Base-by-base conservation (phyloP, 2,113 vertebrate species). In the Pithys albifrons region DNA sequence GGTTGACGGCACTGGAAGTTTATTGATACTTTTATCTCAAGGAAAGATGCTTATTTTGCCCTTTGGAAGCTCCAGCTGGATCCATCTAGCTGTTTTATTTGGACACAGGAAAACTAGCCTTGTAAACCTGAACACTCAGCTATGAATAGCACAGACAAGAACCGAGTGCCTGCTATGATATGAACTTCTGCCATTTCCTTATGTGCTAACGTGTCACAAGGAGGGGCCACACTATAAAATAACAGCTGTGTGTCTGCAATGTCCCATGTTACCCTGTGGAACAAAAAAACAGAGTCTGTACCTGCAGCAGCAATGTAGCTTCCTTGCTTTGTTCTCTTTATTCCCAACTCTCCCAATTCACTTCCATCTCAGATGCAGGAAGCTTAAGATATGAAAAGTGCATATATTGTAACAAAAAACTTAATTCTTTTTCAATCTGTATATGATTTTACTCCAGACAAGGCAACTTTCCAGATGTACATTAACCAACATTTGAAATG, bases 391-490 rank as follows among this genome's bases (percentile, higher is more conserved):
- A 70, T 12, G 59, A 93, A 88, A 85, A 51, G 23, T 77, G 35
- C 18, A 25, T 79, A 31, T 70, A 84, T 48, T 91, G 45, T 81
- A 95, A 66, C 28, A 88, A 83, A 82, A 66, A 33, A 11, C 39
- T 67, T 95, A 93, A 95, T 96, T 90, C 54, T 76, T 96, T 97
- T 97, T 93, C 95, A 97, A 28, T 87, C 84, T 96, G 87, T 90
- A 9, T 86, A 39, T 88, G 65, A 90, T 92, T 95, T 96, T 82
- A 87, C 77, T 91, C 70, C 74, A 96, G 89, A 75, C 92, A 85
- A 78, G 94, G 87, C 94, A 94, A 39, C 48, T 71, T 72, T 95
- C 93, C 96, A 97, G 82, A 71, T 95, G 89, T 91, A 58, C 70
- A 93, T 89, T 94, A 95, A 93, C 74, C 54, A 86, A 8, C 90